These are phyloP conservation scores for Oriolus oriolus DNA, from an alignment of 2,113 vertebrate genomes.

Conservation along the genomic window DNA sequence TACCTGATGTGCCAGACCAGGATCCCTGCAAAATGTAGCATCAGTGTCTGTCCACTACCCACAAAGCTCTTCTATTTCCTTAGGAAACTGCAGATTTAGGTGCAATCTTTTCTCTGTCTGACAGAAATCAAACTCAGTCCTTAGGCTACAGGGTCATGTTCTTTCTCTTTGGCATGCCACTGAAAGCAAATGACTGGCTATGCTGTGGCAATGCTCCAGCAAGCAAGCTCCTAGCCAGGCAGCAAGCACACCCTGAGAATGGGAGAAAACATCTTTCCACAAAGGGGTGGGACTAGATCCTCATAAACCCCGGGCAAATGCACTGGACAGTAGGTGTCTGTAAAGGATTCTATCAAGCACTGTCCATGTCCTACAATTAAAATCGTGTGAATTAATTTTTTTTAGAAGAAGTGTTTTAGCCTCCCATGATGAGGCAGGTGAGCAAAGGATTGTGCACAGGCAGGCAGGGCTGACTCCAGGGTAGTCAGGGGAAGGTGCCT, in stretches of 20 bases:
- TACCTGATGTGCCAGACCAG: fast-evolving
- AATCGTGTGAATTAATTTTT: not conserved
- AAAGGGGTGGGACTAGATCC: not conserved
- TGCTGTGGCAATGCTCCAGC: not conserved
- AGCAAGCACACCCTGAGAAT: not conserved
- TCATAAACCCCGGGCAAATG: not conserved
- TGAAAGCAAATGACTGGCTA: not conserved
- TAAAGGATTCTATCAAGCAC: not conserved
- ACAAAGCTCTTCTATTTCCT: not conserved
- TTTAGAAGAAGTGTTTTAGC: not conserved
- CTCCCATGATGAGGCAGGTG: fast-evolving
- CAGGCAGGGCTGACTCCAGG: not conserved
- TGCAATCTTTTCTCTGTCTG: not conserved
- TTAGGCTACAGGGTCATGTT: not conserved
- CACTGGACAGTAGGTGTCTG: not conserved
- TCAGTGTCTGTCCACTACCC: not conserved
- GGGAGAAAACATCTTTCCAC: not conserved
- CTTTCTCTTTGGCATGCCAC: not conserved
- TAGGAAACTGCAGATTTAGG: not conserved
- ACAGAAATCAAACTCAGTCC: not conserved
- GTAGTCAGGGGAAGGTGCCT: not conserved
- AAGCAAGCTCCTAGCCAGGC: not conserved
- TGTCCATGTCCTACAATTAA: not conserved
- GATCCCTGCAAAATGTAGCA: not conserved
- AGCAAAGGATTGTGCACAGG: not conserved